A percentile compares a stretch with the other conserved stretches of the same genome.
Evolutionary conservation across 1,140 invertebrate genomes (phyloP).

Genomic region (Sipha flava): DNA sequence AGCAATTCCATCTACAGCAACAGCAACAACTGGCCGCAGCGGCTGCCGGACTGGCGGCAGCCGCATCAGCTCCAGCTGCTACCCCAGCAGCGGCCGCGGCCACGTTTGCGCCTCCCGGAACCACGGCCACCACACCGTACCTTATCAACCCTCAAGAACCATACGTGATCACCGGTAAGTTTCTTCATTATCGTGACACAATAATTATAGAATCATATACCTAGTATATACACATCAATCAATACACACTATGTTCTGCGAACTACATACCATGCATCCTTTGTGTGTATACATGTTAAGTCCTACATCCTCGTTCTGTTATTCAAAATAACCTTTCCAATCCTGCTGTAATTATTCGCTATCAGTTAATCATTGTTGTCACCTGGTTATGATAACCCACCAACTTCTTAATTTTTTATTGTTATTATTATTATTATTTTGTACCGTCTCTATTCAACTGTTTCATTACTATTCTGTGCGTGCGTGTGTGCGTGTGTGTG

Average conservation of each 20-base stretch:
- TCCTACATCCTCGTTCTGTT: no score
- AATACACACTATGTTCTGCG: no score
- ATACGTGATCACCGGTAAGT: slow-evolving; percentile 50
- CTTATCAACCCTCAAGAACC: slow-evolving; percentile 76
- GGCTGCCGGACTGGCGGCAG: slow-evolving; percentile 39
- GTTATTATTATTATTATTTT: background rate
- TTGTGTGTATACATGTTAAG: no score
- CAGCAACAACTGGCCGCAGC: slow-evolving; percentile 54
- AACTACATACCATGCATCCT: no score
- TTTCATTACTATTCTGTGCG: background rate
- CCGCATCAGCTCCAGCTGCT: slow-evolving; percentile 46
- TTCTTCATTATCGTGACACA: background rate
- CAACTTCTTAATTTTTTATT: no score
- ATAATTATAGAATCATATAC: no score
- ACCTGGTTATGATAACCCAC: no score
- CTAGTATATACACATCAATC: no score
- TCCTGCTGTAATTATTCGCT: no score
- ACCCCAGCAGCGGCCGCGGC: slow-evolving; percentile 49
- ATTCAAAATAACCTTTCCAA: no score
- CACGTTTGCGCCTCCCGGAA: slow-evolving; percentile 41
- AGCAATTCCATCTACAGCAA: slow-evolving; percentile 53
- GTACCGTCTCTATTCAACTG: background rate
- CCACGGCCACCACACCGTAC: slow-evolving; percentile 68
- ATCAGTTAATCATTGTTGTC: no score
- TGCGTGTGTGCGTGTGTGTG: slow-evolving; percentile 21